Evolutionary conservation across 2,797 vertebrate species (phyloP), one percentile per base, ranked within the genome.

Genomic region (Lepidocolaptes lacrymiger): DNA sequence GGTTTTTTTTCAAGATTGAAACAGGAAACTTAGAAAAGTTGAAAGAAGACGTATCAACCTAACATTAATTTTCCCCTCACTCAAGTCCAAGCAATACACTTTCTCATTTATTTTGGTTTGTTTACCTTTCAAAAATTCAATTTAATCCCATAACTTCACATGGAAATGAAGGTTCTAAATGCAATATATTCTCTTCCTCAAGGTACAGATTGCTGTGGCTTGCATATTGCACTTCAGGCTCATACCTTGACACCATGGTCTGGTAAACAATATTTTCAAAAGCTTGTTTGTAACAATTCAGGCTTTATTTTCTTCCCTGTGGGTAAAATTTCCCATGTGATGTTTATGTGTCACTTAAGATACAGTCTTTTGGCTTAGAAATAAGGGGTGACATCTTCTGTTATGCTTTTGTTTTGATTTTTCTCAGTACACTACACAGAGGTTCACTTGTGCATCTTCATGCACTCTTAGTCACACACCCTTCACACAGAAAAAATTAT

Each of bases 121-220:
- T 72, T 95, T 92, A 62, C 63, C 28, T 68, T 88, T 82, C 59
- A 85, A 68, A 83, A 92, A 78, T 68, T 43, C 55, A 67, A 71
- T 80, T 91, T 24, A 56, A 54, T 81, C n/a, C 10, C 20, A 32
- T 61, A 84, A 36, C 54, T 6, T 92, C 48, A 51, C 39, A 76
- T n/a, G 54, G 43, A 92, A 88, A 89, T 78, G 27, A 62, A 85
- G n/a, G 6, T 63, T 59, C 32, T 39, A 77, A 79, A 73, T 54
- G 20, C 19, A 81, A 52, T 51, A 22, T 51, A 28, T 63, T 69
- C 37, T 82, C 18, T 72, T 90, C 16, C n/a, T 83, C 37, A 46
- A 82, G 64, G 43, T 54, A 68, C 30, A 66, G 77, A 46, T 63
- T 88, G 15, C 32, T 87, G 48, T 66, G 80, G 16, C 32, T 88